These are phyloP conservation scores for Nestor notabilis DNA, from an alignment of 2,113 vertebrate species.

Conservation along the genomic window DNA sequence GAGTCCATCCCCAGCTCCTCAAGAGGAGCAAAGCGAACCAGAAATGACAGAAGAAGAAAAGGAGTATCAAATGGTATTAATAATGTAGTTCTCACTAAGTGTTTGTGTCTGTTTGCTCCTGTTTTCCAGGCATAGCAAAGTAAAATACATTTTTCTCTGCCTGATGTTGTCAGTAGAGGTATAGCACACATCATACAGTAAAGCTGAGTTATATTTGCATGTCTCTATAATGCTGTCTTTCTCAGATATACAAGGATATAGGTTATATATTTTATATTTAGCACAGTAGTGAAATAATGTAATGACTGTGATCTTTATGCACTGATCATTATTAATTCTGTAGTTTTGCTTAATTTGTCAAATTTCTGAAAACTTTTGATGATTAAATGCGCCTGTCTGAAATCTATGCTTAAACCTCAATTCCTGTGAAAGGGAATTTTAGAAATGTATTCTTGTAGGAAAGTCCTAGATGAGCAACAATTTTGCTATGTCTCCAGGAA, in stretches of 20 bases:
- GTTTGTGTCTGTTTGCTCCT: neutral
- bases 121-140: neutral
- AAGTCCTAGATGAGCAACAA: neutral
- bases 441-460: neutral
- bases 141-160: neutral
- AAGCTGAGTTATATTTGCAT: neutral
- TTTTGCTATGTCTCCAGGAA: neutral
- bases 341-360: neutral
- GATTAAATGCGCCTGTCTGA: neutral
- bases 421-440: neutral
- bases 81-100: neutral
- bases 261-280: neutral
- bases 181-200: neutral
- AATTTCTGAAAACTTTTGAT: neutral
- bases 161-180: neutral
- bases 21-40: constrained; percentile 92
- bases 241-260: neutral
- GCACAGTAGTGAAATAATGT: neutral
- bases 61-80: constrained; percentile 93
- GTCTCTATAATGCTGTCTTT: neutral
- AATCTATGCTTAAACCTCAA: neutral
- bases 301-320: neutral
- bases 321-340: neutral
- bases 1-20: constrained; percentile 88
- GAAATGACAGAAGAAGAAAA: constrained; percentile 98